Conservation (phyloP, 2,113 vertebrate species). For the Taxidea taxus region DNA sequence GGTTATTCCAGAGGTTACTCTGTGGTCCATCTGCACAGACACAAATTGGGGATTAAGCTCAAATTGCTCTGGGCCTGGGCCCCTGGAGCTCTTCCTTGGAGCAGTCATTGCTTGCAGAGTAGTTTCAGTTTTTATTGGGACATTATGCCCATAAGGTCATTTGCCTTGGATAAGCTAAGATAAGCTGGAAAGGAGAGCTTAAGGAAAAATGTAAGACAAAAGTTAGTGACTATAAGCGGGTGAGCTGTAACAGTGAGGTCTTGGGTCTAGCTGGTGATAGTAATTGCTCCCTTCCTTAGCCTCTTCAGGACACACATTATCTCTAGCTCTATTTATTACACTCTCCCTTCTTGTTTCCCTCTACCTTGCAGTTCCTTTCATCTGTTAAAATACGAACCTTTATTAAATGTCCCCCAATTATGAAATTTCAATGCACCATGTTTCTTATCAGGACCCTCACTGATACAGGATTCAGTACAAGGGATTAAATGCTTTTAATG, state of each 20-base stretch:
- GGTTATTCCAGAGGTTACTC: background rate
- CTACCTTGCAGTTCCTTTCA: background rate
- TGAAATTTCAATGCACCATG: background rate
- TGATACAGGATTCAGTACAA: background rate
- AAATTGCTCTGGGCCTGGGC: background rate
- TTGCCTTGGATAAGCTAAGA: background rate
- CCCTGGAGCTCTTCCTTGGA: background rate
- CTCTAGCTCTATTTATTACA: background rate
- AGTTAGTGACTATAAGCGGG: background rate
- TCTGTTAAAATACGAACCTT: background rate
- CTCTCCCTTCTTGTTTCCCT: background rate
- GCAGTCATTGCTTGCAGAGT: background rate
- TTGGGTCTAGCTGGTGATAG: background rate
- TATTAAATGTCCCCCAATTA: background rate
- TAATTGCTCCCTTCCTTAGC: background rate
- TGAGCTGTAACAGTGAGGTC: background rate
- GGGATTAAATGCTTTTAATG: background rate
- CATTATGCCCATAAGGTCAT: background rate
- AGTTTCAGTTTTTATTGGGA: background rate
- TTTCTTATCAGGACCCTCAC: background rate
- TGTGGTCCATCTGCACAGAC: background rate
- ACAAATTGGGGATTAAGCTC: background rate
- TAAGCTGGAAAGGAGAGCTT: background rate
- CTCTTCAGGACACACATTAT: background rate
- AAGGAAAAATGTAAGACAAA: background rate